A percentile compares a stretch with the other conserved stretches of the same genome.
phyloP scores from a whole-genome alignment of 2,113 vertebrate species.

The Heterotis niloticus region DNA sequence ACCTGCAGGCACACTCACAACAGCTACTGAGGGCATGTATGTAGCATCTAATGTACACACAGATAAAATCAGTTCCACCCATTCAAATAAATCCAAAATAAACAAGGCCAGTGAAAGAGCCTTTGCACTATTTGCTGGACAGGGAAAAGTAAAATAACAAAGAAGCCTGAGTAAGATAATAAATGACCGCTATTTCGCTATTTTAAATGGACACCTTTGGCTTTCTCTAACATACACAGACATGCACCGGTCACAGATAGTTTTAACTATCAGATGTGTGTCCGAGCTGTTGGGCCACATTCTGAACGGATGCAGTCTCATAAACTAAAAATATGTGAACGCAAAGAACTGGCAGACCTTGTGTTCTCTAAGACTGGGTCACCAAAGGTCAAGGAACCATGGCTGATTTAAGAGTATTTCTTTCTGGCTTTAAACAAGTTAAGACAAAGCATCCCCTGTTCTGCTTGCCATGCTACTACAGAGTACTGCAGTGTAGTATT shows the following conservation, averaged over 20 bases:
- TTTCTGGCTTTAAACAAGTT: neutral
- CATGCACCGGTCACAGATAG: no score
- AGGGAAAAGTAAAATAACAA: no score
- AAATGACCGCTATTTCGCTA: no score
- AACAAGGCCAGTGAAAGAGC: neutral
- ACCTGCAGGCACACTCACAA: no score
- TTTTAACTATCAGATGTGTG: neutral
- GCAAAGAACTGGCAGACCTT: neutral
- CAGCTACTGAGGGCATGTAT: no score
- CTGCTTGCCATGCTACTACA: no score
- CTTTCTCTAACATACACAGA: no score
- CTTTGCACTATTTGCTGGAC: neutral
- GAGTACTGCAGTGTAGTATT: no score
- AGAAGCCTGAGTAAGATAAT: no score
- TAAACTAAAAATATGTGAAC: neutral
- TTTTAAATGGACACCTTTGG: no score
- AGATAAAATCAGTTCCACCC: no score
- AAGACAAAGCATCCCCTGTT: neutral
- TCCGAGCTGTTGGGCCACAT: neutral
- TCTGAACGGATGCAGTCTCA: neutral
- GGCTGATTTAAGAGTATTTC: neutral
- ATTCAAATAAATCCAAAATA: constrained; percentile 4
- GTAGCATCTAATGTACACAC: no score
- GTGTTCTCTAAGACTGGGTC: neutral
- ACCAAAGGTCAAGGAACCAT: neutral